These are phyloP conservation scores for Cetonia aurata DNA, from an alignment of 2,888 invertebrate genomes.

Conservation along the genomic window DNA sequence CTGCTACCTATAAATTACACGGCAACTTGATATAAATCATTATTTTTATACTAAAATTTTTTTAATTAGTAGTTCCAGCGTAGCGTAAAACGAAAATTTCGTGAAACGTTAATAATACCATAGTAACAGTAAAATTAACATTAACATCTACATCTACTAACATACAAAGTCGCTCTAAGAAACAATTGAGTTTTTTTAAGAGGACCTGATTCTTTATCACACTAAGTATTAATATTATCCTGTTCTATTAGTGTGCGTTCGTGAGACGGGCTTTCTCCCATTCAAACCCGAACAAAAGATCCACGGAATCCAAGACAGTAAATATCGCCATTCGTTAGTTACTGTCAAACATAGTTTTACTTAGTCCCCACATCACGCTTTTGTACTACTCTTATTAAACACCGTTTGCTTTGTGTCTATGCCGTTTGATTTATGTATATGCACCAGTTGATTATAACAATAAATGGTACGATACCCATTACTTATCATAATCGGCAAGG, in stretches of 20 bases:
- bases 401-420: no score
- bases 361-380: no score
- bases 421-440: no score
- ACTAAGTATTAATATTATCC: neutral
- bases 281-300: neutral
- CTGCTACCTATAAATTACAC: neutral
- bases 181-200: neutral
- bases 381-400: no score
- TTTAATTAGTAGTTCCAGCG: slow-evolving; percentile 23
- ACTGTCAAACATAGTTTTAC: no score
- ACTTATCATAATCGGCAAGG: no score
- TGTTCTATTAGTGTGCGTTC: neutral
- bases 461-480: no score
- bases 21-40: slow-evolving; percentile 5
- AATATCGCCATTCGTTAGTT: no score
- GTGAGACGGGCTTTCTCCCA: neutral
- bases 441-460: no score
- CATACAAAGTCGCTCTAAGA: neutral
- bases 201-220: neutral
- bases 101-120: slow-evolving; percentile 25
- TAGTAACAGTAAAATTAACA: slow-evolving; percentile 23
- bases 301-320: no score
- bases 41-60: slow-evolving; percentile 17
- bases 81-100: slow-evolving; percentile 26
- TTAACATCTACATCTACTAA: neutral